Evolutionary conservation across 2,113 vertebrate genomes (phyloP).

Genomic region (Chinchilla lanigera): DNA sequence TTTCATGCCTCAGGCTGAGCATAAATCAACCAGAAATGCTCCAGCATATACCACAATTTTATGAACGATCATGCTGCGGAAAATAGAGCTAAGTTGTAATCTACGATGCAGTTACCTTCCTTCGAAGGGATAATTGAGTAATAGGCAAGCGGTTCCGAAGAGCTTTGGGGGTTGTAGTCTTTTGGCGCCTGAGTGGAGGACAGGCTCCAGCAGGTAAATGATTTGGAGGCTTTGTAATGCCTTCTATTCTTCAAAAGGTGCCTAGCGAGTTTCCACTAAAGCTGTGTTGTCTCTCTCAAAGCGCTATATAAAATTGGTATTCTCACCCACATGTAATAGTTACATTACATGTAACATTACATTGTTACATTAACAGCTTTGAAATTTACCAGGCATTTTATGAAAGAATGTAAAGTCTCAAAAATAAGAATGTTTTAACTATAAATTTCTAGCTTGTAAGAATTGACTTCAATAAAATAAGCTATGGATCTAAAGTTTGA

Average conservation of each 20-base stretch:
- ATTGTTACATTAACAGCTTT: slow-evolving; percentile 5
- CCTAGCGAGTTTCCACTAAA: neutral
- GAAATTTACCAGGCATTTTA: neutral
- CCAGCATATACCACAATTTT: slow-evolving; percentile 86
- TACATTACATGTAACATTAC: too few species aligned
- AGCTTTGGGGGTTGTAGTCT: slow-evolving; percentile 57
- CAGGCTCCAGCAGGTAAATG: slow-evolving; percentile 22
- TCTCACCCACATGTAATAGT: neutral
- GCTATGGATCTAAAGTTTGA: neutral
- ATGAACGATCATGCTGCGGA: slow-evolving; percentile 85
- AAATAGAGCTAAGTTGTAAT: slow-evolving; percentile 85
- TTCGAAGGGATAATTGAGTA: slow-evolving; percentile 82
- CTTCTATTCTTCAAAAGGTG: neutral
- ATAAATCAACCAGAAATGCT: slow-evolving; percentile 87
- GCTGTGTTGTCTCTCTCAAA: neutral
- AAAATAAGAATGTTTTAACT: neutral
- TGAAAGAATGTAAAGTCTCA: neutral
- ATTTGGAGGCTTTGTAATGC: neutral
- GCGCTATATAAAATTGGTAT: neutral
- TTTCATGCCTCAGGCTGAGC: slow-evolving; percentile 82
- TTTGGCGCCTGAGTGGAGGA: slow-evolving; percentile 20
- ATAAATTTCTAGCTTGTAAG: neutral
- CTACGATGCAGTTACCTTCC: slow-evolving; percentile 82
- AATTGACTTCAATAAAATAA: neutral
- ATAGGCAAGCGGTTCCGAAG: slow-evolving; percentile 76